Base-by-base conservation (phyloP, 2,113 vertebrate species). In the Psittacara wagleri region DNA sequence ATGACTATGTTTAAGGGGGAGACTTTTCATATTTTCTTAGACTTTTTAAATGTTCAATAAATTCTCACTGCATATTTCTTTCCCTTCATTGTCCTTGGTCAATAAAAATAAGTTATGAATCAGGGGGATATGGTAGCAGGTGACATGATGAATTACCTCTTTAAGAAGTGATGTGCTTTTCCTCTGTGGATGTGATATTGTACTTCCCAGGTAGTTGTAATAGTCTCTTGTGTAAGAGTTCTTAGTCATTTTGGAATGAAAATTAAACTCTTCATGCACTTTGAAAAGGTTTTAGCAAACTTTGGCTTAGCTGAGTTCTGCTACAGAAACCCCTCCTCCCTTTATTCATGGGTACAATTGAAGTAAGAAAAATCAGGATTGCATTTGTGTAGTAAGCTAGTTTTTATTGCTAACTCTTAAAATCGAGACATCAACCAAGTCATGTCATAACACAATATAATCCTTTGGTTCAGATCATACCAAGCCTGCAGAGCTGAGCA, bases 61-160 rank as follows among this genome's bases (percentile, higher is more conserved):
- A 91, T 84, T 88, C 72, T 31, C 35, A 43, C 48, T 62, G 44
- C 24, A 66, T 81, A 94, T 96, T 86, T 79, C 73, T 86, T 93
- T 72, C 55, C 49, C 57, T 86, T 29, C 61, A 68, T 83, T 93
- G 93, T 93, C 90, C 94, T 96, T 96, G 80, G 83, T 88, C 94
- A 93, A 95, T 96, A 96, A 93, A 96, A 92, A 66, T 91, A 91
- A 92, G 90, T 94, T 94, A 93, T 86, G 90, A 75, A 90, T 76
- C 73, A 59, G 51, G 68, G 48, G 39, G 31, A 86, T 86, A 61
- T 62, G 77, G 64, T 52, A 78, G 86, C 31, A 81, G 64, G 22
- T 86, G 84, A 72, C 52, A 75, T 86, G 92, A 95, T 91, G 48
- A 75, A 94, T 96, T 88, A 52, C 25, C 83, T 90, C 90, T 94